These are phyloP conservation scores for Myotis pilosus DNA, from an alignment of 2,797 vertebrate species.

Conservation along the genomic window DNA sequence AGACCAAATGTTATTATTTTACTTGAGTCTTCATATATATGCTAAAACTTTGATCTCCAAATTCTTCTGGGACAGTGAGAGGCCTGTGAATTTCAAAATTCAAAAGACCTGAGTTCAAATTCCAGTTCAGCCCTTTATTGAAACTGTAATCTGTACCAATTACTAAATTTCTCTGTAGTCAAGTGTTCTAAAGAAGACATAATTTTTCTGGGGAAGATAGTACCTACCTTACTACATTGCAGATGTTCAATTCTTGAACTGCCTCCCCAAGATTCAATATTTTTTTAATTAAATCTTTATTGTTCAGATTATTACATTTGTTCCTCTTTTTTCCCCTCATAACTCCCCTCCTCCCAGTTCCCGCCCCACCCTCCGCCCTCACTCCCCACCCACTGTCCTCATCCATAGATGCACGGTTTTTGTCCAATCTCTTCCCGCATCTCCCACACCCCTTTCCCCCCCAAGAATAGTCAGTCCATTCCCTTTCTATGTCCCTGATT, in stretches of 20 bases:
- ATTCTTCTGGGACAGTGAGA: background rate
- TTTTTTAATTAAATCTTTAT: too few relatives aligned
- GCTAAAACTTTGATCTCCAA: background rate
- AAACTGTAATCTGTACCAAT: background rate
- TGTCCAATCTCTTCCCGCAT: too few relatives aligned
- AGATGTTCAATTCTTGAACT: background rate
- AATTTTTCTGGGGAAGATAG: background rate
- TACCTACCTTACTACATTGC: background rate
- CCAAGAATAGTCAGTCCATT: too few relatives aligned
- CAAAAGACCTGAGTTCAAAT: conserved; percentile 35
- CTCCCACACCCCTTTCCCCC: too few relatives aligned
- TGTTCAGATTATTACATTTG: too few relatives aligned
- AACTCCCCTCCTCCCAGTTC: too few relatives aligned
- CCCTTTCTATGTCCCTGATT: too few relatives aligned
- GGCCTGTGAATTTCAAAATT: conserved; percentile 19
- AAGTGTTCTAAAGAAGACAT: conserved; percentile 24
- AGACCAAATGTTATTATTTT: background rate
- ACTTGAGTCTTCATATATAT: background rate
- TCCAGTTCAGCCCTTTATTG: background rate
- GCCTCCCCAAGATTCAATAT: background rate
- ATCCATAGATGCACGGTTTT: too few relatives aligned
- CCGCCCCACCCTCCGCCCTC: too few relatives aligned
- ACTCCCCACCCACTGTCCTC: too few relatives aligned
- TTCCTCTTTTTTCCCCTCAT: too few relatives aligned
- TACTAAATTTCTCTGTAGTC: conserved; percentile 13